phyloP scores from a whole-genome alignment of 92 coral and sea anemone species.

The Zoanthus sociatus region DNA sequence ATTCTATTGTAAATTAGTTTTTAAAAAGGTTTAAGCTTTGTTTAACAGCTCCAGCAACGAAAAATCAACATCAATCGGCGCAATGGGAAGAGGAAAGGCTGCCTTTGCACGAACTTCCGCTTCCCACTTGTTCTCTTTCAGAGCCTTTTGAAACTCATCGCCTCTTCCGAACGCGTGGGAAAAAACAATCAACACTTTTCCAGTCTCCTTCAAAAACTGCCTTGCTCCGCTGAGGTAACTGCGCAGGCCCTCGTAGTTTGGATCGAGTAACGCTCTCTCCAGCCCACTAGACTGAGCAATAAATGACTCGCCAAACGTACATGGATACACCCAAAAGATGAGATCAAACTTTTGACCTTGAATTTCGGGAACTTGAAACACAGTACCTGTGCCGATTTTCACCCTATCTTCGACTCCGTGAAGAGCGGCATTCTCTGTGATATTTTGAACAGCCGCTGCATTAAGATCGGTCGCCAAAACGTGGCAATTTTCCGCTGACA shows the following conservation, averaged over 20 bases:
- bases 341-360: slow-evolving; percentile 57
- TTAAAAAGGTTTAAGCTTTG: not conserved
- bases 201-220: slow-evolving; percentile 55
- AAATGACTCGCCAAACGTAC: slow-evolving; percentile 34
- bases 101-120: slow-evolving; percentile 20
- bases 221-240: slow-evolving; percentile 63
- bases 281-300: slow-evolving; percentile 44
- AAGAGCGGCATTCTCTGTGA: slow-evolving; percentile 60
- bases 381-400: slow-evolving; percentile 51
- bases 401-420: slow-evolving; percentile 64
- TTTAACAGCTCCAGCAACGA: slow-evolving; percentile 18
- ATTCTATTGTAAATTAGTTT: not conserved
- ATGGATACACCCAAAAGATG: slow-evolving; percentile 69
- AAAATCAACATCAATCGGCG: slow-evolving; percentile 40
- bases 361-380: slow-evolving; percentile 58
- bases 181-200: slow-evolving; percentile 59
- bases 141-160: slow-evolving; percentile 48
- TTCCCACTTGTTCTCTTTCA: slow-evolving; percentile 68
- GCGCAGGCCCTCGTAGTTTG: slow-evolving; percentile 62
- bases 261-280: slow-evolving; percentile 66
- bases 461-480: slow-evolving; percentile 72
- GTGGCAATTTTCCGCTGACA: slow-evolving; percentile 46
- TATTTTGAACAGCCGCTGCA: slow-evolving; percentile 59
- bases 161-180: slow-evolving; percentile 62
- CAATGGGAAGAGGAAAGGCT: slow-evolving; percentile 19